Percentiles rank a stretch among this genome's conserved stretches.
phyloP scores from a whole-genome alignment of 2,888 invertebrate species.

The Lithodes maja region DNA sequence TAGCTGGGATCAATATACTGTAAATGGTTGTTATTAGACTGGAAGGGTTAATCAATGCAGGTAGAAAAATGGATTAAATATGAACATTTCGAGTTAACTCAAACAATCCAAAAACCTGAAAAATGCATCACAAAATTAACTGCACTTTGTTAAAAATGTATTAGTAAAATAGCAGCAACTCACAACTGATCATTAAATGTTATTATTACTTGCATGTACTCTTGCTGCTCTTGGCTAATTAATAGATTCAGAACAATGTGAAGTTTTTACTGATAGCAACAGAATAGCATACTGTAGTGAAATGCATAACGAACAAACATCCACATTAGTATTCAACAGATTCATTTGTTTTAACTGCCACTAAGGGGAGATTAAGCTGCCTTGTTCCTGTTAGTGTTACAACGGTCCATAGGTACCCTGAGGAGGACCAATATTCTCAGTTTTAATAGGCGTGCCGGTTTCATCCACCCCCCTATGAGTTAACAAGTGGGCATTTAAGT shows the following conservation, averaged over 20 bases:
- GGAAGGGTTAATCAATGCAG: too few species aligned
- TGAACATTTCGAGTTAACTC: too few species aligned
- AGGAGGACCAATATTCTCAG: conserved; percentile 26
- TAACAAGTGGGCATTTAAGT: conserved; percentile 53
- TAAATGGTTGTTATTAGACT: too few species aligned
- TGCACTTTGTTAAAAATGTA: neutral
- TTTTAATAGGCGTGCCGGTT: conserved; percentile 19
- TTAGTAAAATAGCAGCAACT: neutral
- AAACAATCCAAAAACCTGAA: too few species aligned
- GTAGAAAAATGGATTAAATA: too few species aligned
- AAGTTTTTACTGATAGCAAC: too few species aligned
- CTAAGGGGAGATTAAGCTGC: too few species aligned
- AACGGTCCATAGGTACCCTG: conserved; percentile 26
- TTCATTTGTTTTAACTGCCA: too few species aligned
- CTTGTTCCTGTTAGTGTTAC: neutral
- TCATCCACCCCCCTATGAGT: conserved; percentile 53
- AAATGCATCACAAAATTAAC: neutral
- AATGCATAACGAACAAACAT: neutral
- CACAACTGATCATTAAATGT: neutral
- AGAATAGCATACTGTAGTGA: too few species aligned
- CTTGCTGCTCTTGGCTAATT: neutral
- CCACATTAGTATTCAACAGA: neutral
- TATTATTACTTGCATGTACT: neutral
- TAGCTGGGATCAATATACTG: too few species aligned
- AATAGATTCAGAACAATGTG: neutral